These are phyloP conservation scores for Babylonia areolata DNA, from an alignment of 1,140 invertebrate species.

Conservation along the genomic window DNA sequence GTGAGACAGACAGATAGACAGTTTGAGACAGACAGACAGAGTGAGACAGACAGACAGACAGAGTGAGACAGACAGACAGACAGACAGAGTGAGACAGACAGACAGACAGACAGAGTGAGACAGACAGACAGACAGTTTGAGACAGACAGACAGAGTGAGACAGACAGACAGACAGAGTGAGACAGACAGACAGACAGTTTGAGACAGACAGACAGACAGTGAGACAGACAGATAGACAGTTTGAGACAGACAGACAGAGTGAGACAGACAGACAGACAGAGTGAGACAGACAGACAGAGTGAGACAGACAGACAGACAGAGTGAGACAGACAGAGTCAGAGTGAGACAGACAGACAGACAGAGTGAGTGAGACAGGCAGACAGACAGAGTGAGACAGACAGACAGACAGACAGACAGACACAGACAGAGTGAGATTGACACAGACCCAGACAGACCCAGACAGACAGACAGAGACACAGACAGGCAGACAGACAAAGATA, in stretches of 20 bases:
- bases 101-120: not conserved
- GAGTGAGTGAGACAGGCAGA: too few relatives aligned
- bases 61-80: not conserved
- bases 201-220: not conserved
- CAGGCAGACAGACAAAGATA: too few relatives aligned
- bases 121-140: not conserved
- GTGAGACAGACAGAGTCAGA: too few relatives aligned
- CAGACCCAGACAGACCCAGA: too few relatives aligned
- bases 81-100: not conserved
- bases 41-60: not conserved
- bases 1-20: not conserved
- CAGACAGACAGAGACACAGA: too few relatives aligned
- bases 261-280: not conserved
- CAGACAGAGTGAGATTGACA: not conserved
- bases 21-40: not conserved
- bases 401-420: not conserved
- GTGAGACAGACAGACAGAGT: not conserved
- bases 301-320: not conserved
- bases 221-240: too few relatives aligned
- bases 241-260: too few relatives aligned
- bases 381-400: too few relatives aligned
- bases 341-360: too few relatives aligned
- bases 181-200: not conserved
- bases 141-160: slow-evolving; percentile 11
- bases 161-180: not conserved